These are phyloP conservation scores for Rosalia funebris DNA, from an alignment of 2,888 invertebrate genomes.

Conservation along the genomic window DNA sequence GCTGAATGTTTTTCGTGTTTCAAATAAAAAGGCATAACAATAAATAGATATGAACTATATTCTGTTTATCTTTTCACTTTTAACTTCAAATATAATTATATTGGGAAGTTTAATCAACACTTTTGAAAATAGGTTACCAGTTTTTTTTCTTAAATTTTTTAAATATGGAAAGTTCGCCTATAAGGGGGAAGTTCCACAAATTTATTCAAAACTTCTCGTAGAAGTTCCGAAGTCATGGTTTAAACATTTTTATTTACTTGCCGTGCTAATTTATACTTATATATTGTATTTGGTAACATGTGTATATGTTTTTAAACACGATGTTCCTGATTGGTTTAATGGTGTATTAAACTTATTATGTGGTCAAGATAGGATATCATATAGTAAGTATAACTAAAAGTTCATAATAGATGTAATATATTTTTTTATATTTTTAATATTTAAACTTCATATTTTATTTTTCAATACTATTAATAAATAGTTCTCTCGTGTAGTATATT, in stretches of 20 bases:
- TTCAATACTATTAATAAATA: not conserved
- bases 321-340: conserved; percentile 66
- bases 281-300: conserved; percentile 65
- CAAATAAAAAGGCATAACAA: not conserved
- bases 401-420: not conserved
- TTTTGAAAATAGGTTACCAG: conserved; percentile 74
- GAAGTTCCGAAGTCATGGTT: conserved; percentile 86
- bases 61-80: conserved; percentile 52
- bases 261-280: conserved; percentile 68
- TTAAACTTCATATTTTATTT: not conserved
- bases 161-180: conserved; percentile 80
- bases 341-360: conserved; percentile 65
- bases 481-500: not conserved
- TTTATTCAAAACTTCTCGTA: conserved; percentile 60
- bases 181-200: conserved; percentile 59
- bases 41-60: conserved; percentile 50
- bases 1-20: not conserved
- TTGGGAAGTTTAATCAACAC: conserved; percentile 72
- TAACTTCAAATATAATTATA: conserved; percentile 61
- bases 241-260: conserved; percentile 81
- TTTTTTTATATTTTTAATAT: not conserved
- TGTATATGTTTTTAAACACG: conserved; percentile 65
- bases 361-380: conserved; percentile 61
- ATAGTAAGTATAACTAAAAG: conserved; percentile 54
- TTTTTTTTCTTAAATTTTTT: conserved; percentile 72